These are phyloP conservation scores for Hippocampus abdominalis DNA, from an alignment of 2,113 vertebrate genomes.

Conservation along the genomic window DNA sequence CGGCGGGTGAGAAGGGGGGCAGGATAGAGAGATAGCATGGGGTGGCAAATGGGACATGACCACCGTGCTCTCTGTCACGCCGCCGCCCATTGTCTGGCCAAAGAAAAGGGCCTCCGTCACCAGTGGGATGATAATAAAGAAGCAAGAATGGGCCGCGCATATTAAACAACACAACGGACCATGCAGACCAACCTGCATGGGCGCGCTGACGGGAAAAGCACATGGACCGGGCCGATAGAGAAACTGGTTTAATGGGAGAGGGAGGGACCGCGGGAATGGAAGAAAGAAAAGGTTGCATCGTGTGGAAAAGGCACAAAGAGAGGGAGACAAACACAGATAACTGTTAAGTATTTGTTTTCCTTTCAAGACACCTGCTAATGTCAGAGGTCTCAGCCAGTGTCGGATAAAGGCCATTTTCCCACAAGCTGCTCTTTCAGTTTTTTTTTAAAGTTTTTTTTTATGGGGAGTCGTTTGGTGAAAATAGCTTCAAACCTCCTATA, in stretches of 20 bases:
- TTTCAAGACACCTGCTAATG: constrained; percentile 28
- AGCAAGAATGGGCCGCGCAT: constrained; percentile 60
- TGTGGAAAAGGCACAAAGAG: constrained; percentile 37
- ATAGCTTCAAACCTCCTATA: too few species aligned
- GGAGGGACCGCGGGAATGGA: constrained; percentile 24
- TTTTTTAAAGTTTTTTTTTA: too few species aligned
- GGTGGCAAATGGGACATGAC: constrained; percentile 79
- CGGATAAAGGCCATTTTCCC: constrained; percentile 4
- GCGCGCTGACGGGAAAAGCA: constrained; percentile 36
- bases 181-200: constrained; percentile 55
- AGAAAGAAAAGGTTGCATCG: constrained; percentile 29
- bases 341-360: constrained; percentile 35
- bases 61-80: constrained; percentile 61
- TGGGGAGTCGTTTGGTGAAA: too few species aligned
- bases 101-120: constrained; percentile 69
- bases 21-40: constrained; percentile 74
- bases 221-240: constrained; percentile 26
- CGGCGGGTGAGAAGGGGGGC: constrained; percentile 58
- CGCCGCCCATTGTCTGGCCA: constrained; percentile 70
- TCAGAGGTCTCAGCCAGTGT: constrained; percentile 12
- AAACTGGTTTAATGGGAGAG: constrained; percentile 31
- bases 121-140: constrained; percentile 69
- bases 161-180: constrained; percentile 66
- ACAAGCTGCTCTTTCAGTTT: background rate
- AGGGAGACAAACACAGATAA: constrained; percentile 21